A percentile compares a stretch with the other conserved stretches of the same genome.
Conservation (phyloP, 2,888 invertebrate genomes). For the Hoplodrina blanda region DNA sequence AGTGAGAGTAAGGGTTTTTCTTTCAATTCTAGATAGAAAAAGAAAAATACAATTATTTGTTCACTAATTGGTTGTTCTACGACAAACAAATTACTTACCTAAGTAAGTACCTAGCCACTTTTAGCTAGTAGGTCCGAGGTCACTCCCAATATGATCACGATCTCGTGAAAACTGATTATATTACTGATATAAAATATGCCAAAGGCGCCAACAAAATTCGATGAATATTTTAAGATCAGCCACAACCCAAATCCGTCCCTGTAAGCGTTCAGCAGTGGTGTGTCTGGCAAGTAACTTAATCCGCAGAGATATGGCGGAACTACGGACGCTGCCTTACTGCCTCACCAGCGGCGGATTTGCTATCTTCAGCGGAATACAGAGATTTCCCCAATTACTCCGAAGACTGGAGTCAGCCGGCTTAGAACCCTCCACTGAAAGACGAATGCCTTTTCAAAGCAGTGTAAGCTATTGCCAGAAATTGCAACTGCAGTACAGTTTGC, state of each 20-base stretch:
- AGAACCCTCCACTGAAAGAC: slow-evolving; percentile 40
- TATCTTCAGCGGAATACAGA: slow-evolving; percentile 58
- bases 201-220: not conserved
- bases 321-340: slow-evolving; percentile 43
- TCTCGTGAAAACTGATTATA: too few relatives aligned
- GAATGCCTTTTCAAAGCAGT: slow-evolving; percentile 56
- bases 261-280: slow-evolving; percentile 43
- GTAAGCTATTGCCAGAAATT: slow-evolving; percentile 40
- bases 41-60: too few relatives aligned
- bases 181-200: too few relatives aligned
- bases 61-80: too few relatives aligned
- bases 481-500: slow-evolving; percentile 15
- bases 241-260: slow-evolving; percentile 42
- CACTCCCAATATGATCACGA: too few relatives aligned
- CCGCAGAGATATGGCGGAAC: slow-evolving; percentile 62
- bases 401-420: slow-evolving; percentile 41
- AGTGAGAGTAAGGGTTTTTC: too few relatives aligned
- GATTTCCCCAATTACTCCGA: slow-evolving; percentile 62
- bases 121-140: too few relatives aligned
- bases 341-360: slow-evolving; percentile 58
- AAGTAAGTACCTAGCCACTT: too few relatives aligned
- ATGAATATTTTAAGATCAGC: not conserved
- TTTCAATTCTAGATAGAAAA: too few relatives aligned
- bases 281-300: slow-evolving; percentile 63
- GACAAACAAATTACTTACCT: too few relatives aligned